Base-by-base conservation (phyloP, 1,140 invertebrate genomes). In the Pseudomyrmex sp. region DNA sequence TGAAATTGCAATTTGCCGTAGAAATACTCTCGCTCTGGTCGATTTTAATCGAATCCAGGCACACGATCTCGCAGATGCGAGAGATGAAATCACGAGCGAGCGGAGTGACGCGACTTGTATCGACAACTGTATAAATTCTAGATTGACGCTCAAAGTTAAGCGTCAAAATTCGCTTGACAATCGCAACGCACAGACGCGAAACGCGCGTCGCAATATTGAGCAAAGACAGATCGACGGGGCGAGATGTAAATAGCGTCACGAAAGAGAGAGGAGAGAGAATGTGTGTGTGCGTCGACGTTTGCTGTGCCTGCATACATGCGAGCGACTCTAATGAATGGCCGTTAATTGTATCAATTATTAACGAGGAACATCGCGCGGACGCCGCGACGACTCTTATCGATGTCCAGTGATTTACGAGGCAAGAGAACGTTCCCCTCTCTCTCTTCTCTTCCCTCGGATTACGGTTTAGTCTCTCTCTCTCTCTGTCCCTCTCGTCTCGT, bases 271-370 rank as follows among this genome's bases (percentile, higher is more conserved):
- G 5, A 35, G 26, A 35, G 26, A 35, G 5, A 35, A 5, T 7
- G 35, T 35, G 35, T 35, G 35, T 0, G 35, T 7, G 35, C 4
- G 35, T 35, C 35, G 35, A 7, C 35, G 44, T 44, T 35, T 56
- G 52, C 59, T 59, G 72, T 12, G 20, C 26, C 35, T 35, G 4
- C 75, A 44, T 62, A 77, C 65, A 70, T 50, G 82, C 72, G 65
- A 46, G 52, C 58, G 63, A 61, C 74, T 91, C 87, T 91, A 92
- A 92, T 91, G 88, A 92, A 91, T 91, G 89, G 72, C 82, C 85
- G 88, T 92, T 92, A 92, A 92, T 91, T 92, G 90, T 91, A 92
- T 92, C 90, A 92, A 91, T 92, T 91, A 91, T 92, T 91, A 92
- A 92, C 90, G 89, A 92, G 90, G 87, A 83, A 91, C 87, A 83